phyloP scores from a whole-genome alignment of 2,113 vertebrate genomes.

The Eurystomus gularis region DNA sequence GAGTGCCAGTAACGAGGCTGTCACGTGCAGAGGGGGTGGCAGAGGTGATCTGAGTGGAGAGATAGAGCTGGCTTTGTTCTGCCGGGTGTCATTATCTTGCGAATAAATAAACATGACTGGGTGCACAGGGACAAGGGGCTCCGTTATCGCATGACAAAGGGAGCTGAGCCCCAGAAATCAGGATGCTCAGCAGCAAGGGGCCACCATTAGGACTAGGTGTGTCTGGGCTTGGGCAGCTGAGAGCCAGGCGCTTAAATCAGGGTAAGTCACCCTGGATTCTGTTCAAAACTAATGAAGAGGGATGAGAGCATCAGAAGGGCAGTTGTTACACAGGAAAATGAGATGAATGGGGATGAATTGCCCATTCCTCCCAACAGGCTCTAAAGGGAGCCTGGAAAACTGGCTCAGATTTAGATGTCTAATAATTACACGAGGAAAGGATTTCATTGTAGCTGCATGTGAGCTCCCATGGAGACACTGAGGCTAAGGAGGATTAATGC shows the following conservation, averaged over 20 bases:
- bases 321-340: not conserved
- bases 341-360: not conserved
- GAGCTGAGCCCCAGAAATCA: not conserved
- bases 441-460: not conserved
- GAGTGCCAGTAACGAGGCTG: not conserved
- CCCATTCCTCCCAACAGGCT: not conserved
- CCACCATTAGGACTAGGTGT: no score
- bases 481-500: not conserved
- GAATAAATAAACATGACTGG: not conserved
- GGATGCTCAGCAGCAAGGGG: not conserved
- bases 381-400: not conserved
- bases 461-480: not conserved
- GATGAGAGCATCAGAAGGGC: not conserved
- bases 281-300: not conserved
- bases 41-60: not conserved
- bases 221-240: not conserved
- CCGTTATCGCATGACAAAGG: fast-evolving
- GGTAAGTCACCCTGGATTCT: not conserved
- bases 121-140: not conserved
- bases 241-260: not conserved
- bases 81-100: not conserved
- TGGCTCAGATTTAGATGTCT: not conserved
- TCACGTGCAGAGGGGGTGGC: not conserved
- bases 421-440: not conserved
- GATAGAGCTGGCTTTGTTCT: not conserved